Evolutionary conservation across 2,797 vertebrate genomes (phyloP).

Genomic region (Sparidentex hasta): DNA sequence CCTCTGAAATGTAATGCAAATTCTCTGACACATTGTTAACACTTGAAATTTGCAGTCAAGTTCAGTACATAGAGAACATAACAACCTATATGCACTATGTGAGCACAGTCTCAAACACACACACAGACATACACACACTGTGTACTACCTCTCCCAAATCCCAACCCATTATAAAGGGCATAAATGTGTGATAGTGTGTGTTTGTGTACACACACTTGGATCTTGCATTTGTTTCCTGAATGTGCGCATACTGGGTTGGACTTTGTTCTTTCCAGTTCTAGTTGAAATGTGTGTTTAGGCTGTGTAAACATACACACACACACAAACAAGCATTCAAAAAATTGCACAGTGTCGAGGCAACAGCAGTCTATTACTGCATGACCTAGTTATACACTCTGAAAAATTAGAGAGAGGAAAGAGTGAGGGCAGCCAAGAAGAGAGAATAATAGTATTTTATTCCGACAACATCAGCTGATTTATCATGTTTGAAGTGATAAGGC

Average conservation of each 20-base stretch:
- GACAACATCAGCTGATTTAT: constrained; percentile 25
- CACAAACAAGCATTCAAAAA: constrained; percentile 52
- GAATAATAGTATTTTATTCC: constrained; percentile 29
- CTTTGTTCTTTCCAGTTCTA: constrained; percentile 75
- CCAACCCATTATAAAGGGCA: constrained; percentile 10
- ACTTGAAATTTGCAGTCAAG: neutral
- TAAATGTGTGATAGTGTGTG: constrained; percentile 18
- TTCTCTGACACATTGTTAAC: neutral
- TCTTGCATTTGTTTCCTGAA: constrained; percentile 59
- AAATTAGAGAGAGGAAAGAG: constrained; percentile 46
- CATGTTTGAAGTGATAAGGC: neutral
- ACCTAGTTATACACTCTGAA: constrained; percentile 73
- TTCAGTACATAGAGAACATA: neutral
- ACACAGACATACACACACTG: neutral
- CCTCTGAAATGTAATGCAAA: neutral
- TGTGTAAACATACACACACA: constrained; percentile 65
- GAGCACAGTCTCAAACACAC: neutral
- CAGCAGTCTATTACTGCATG: constrained; percentile 67
- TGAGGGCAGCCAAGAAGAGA: constrained; percentile 34
- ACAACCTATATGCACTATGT: neutral
- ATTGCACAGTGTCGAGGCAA: constrained; percentile 50
- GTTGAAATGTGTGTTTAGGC: constrained; percentile 71
- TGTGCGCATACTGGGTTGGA: constrained; percentile 48
- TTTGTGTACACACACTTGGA: constrained; percentile 41
- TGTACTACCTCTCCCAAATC: constrained; percentile 7